Evolutionary conservation across 2,113 vertebrate genomes (phyloP).

Genomic region (Bombycilla garrulus): DNA sequence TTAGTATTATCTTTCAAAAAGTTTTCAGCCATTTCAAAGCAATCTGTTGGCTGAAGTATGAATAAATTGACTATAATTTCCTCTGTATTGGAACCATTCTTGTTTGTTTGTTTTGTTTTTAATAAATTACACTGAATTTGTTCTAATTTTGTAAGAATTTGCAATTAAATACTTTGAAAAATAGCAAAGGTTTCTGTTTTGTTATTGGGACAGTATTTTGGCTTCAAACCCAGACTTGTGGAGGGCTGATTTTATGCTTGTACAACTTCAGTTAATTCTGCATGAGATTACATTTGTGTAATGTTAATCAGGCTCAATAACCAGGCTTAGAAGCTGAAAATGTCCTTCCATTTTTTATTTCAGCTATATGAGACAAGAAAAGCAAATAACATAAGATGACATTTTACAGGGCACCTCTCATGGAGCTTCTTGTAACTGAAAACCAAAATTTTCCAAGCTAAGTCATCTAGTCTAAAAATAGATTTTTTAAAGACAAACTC

Average conservation of each 20-base stretch:
- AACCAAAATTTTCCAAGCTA: background rate
- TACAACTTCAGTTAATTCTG: background rate
- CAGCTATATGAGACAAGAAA: background rate
- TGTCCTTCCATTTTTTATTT: background rate
- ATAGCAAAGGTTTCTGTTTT: background rate
- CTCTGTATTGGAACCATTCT: background rate
- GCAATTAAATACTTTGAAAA: background rate
- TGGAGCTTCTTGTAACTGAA: background rate
- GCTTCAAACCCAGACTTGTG: background rate
- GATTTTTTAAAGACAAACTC: background rate
- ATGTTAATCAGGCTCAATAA: background rate
- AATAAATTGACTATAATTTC: slow-evolving; percentile 21
- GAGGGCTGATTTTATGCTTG: background rate
- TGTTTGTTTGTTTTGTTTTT: background rate
- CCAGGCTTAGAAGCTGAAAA: background rate
- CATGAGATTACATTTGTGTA: background rate
- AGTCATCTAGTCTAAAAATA: background rate
- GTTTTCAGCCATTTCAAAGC: background rate
- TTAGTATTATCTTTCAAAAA: background rate
- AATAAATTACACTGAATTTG: background rate
- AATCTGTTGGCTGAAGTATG: background rate
- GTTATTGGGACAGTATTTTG: background rate
- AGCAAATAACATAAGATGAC: background rate
- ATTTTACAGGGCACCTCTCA: background rate
- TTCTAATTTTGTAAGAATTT: background rate